Evolutionary conservation across 2,797 vertebrate species (phyloP).

Genomic region (Chloroceryle amazona): DNA sequence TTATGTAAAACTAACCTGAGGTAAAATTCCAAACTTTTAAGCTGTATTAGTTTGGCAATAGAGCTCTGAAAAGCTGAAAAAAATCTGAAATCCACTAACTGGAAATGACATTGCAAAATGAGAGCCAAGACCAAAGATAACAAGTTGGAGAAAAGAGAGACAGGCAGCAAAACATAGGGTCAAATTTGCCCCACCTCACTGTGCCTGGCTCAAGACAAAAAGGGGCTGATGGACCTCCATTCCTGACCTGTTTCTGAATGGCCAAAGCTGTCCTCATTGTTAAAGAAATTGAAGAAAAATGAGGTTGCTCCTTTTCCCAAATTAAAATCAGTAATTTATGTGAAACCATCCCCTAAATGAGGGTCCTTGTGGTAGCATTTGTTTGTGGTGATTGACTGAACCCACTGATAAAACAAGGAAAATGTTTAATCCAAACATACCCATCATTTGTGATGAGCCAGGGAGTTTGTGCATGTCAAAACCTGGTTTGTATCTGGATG

Average conservation of each 20-base stretch:
- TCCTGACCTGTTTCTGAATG: neutral
- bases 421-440: neutral
- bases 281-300: neutral
- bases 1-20: neutral
- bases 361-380: neutral
- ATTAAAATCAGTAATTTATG: neutral
- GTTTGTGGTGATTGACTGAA: neutral
- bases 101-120: slow-evolving; percentile 7
- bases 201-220: neutral
- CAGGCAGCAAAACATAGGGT: neutral
- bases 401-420: neutral
- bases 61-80: slow-evolving; percentile 2
- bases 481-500: neutral
- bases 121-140: neutral
- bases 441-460: neutral
- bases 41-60: slow-evolving; percentile 26
- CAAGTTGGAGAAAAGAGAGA: neutral
- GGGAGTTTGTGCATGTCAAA: neutral
- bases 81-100: neutral
- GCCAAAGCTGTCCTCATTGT: neutral
- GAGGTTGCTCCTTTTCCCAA: neutral
- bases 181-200: neutral
- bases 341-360: neutral
- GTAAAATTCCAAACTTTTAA: neutral
- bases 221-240: neutral